These are phyloP conservation scores for Drosophila limbata DNA, from an alignment of 2,888 invertebrate species.

Conservation along the genomic window DNA sequence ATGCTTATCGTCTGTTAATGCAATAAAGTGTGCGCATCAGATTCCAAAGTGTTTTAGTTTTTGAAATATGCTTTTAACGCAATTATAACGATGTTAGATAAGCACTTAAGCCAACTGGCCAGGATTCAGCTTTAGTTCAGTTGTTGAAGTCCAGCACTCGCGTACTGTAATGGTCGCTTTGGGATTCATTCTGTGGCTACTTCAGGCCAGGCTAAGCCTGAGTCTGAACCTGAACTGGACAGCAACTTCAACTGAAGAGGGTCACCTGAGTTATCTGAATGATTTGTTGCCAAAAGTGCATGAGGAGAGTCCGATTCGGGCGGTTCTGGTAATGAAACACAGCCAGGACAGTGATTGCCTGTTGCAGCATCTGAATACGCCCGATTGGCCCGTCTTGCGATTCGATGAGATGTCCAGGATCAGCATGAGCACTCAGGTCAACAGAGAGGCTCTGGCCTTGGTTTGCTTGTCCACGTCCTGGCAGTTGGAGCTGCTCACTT, in stretches of 20 bases:
- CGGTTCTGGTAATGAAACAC: slow-evolving; percentile 51
- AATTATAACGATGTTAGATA: slow-evolving; percentile 42
- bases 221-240: neutral
- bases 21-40: slow-evolving; percentile 4
- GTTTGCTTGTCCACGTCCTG: slow-evolving; percentile 26
- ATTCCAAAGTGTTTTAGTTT: slow-evolving; percentile 23
- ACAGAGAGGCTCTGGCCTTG: slow-evolving; percentile 29
- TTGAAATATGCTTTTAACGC: slow-evolving; percentile 51
- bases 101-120: slow-evolving; percentile 28
- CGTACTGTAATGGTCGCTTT: slow-evolving; percentile 27
- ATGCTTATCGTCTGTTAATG: slow-evolving; percentile 37
- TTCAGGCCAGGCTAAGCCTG: slow-evolving; percentile 1
- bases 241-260: neutral
- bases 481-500: slow-evolving; percentile 34
- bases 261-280: slow-evolving; percentile 19
- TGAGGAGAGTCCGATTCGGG: slow-evolving; percentile 23
- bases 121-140: slow-evolving; percentile 11
- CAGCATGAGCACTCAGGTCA: slow-evolving; percentile 4
- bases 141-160: slow-evolving; percentile 10
- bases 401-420: slow-evolving; percentile 25
- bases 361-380: slow-evolving; percentile 18
- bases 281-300: slow-evolving; percentile 43
- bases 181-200: slow-evolving; percentile 13
- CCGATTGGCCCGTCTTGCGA: slow-evolving; percentile 51
- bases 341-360: slow-evolving; percentile 6